Evolutionary conservation across 2,113 vertebrate species (phyloP).

Genomic region (Anseranas semipalmata): DNA sequence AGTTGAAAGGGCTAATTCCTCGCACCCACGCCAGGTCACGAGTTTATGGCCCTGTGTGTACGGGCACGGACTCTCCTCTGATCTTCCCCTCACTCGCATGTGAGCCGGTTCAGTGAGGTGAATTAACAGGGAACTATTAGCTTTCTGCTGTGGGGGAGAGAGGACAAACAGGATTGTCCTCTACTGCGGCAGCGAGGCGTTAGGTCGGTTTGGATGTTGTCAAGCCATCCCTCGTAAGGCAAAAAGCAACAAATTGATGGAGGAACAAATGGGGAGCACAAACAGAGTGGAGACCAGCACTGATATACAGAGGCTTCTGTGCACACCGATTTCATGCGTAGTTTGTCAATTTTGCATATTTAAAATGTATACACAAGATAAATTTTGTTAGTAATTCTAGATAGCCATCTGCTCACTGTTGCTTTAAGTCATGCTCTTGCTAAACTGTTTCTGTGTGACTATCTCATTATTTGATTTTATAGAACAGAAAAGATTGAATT

Average conservation of each 20-base stretch:
- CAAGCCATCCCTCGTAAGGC: not conserved
- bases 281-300: not conserved
- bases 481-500: not conserved
- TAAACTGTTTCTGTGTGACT: not conserved
- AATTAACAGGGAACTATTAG: not conserved
- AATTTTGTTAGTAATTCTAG: not conserved
- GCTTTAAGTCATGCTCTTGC: not conserved
- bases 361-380: not conserved
- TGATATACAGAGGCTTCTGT: not conserved
- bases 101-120: not conserved
- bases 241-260: not conserved
- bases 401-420: not conserved
- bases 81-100: rapidly evolving
- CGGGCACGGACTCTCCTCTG: not conserved
- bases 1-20: conserved; percentile 9
- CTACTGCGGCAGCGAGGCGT: not conserved
- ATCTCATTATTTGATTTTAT: not conserved
- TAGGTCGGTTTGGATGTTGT: not conserved
- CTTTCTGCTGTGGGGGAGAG: not conserved
- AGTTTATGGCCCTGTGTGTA: not conserved
- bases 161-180: not conserved
- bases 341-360: not conserved
- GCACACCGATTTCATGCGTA: rapidly evolving
- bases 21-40: not conserved
- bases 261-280: not conserved